A percentile compares a stretch with the other conserved stretches of the same genome.
These are phyloP conservation scores for Erynnis tages DNA, from an alignment of 2,888 invertebrate species.

Conservation along the genomic window DNA sequence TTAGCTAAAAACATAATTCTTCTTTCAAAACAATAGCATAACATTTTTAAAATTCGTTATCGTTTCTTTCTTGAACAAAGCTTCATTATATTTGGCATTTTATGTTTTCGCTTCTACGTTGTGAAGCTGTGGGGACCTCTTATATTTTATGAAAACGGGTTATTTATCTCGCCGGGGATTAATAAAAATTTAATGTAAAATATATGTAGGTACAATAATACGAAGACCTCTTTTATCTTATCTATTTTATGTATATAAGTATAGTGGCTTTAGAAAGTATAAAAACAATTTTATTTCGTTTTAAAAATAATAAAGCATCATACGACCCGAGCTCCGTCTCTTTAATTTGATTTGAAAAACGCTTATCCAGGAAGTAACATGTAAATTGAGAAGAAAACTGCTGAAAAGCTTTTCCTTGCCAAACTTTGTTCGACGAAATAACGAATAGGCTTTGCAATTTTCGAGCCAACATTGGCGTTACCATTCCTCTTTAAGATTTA, in stretches of 20 bases:
- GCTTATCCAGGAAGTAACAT: conserved; percentile 2
- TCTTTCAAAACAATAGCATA: too few relatives aligned
- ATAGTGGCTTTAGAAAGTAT: background rate
- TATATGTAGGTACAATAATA: background rate
- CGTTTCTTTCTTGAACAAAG: background rate
- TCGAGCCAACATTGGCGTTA: background rate
- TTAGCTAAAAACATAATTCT: too few relatives aligned
- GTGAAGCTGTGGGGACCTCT: background rate
- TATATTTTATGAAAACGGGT: background rate
- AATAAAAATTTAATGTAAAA: background rate
- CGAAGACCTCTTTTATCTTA: background rate
- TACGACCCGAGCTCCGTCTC: background rate
- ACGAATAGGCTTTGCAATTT: conserved; percentile 8
- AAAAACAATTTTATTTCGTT: background rate
- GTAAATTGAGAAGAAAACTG: conserved; percentile 18
- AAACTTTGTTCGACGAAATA: background rate
- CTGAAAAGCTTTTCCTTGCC: conserved; percentile 3
- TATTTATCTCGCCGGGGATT: background rate
- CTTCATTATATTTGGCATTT: background rate
- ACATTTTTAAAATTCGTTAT: too few relatives aligned
- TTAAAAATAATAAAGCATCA: background rate
- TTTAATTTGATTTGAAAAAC: conserved; percentile 8
- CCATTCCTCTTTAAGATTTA: background rate
- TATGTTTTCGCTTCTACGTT: background rate
- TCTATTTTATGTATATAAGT: too few relatives aligned